Evolutionary conservation across 2,888 invertebrate genomes (phyloP).

Genomic region (Cheilosia pagana): DNA sequence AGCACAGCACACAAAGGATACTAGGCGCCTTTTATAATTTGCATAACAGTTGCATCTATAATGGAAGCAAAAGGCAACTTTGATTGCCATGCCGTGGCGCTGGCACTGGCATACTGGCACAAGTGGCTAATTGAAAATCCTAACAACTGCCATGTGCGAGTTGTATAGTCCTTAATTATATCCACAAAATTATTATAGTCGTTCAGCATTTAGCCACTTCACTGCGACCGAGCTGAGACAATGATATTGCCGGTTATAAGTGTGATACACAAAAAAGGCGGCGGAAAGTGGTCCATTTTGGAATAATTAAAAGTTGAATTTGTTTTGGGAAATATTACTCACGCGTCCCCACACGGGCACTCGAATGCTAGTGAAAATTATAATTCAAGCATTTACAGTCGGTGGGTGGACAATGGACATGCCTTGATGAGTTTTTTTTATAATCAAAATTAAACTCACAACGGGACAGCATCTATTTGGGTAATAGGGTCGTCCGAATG

Average conservation of each 20-base stretch:
- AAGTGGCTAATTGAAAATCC: slow-evolving; percentile 6
- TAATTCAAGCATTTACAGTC: neutral
- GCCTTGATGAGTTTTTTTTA: neutral
- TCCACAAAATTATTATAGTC: slow-evolving; percentile 10
- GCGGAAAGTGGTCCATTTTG: neutral
- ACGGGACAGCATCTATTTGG: neutral
- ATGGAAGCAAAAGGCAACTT: slow-evolving; percentile 13
- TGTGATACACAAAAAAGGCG: neutral
- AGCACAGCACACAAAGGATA: neutral
- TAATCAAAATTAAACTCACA: neutral
- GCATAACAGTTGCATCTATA: slow-evolving; percentile 28
- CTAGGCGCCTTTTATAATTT: neutral
- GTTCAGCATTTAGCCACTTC: neutral
- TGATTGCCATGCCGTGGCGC: slow-evolving; percentile 5
- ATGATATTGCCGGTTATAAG: neutral
- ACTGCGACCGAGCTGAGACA: neutral
- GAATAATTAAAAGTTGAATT: slow-evolving; percentile 10
- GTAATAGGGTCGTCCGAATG: neutral
- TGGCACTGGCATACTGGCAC: neutral
- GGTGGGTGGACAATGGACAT: neutral
- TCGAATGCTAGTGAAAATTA: neutral
- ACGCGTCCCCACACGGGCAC: neutral
- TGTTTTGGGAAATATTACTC: slow-evolving; percentile 12
- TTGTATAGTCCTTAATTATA: slow-evolving; percentile 1
- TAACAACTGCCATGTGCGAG: neutral